These are phyloP conservation scores for Ataeniobius toweri DNA, from an alignment of 2,797 vertebrate genomes.

Conservation along the genomic window DNA sequence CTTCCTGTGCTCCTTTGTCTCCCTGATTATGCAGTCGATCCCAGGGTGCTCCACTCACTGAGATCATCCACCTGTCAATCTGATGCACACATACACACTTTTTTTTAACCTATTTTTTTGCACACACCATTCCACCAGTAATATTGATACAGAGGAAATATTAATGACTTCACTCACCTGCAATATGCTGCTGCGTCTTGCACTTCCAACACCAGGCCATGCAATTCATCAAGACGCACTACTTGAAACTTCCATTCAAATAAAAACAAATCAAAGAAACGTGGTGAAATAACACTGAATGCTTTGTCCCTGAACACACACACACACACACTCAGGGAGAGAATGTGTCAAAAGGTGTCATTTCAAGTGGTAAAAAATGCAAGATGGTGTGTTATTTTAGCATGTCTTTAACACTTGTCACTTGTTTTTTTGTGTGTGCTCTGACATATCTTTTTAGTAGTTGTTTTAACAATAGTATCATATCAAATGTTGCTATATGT, in stretches of 20 bases:
- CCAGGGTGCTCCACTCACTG: constrained; percentile 83
- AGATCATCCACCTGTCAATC: constrained; percentile 87
- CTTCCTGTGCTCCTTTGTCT: constrained; percentile 85
- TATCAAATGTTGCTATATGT: constrained; percentile 13
- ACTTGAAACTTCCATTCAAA: constrained; percentile 66
- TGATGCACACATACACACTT: constrained; percentile 48
- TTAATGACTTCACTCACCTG: constrained; percentile 80
- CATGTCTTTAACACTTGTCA: constrained; percentile 56
- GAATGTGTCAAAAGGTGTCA: constrained; percentile 44
- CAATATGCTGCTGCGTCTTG: constrained; percentile 74
- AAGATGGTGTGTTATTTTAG: constrained; percentile 66
- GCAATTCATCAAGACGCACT: constrained; percentile 75
- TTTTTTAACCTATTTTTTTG: constrained; percentile 19
- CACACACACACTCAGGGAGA: constrained; percentile 12
- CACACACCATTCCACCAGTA: constrained; percentile 71
- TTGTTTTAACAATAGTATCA: constrained; percentile 14
- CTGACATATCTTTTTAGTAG: constrained; percentile 25
- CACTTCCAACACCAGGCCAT: constrained; percentile 74
- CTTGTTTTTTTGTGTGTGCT: constrained; percentile 16
- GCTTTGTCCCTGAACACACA: constrained; percentile 59
- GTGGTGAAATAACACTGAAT: constrained; percentile 65
- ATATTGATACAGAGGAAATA: constrained; percentile 81
- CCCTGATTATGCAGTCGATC: constrained; percentile 86
- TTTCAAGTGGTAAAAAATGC: constrained; percentile 62
- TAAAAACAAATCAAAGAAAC: constrained; percentile 19